These are phyloP conservation scores for Pachypsylla venusta DNA, from an alignment of 1,140 invertebrate genomes.

Conservation along the genomic window DNA sequence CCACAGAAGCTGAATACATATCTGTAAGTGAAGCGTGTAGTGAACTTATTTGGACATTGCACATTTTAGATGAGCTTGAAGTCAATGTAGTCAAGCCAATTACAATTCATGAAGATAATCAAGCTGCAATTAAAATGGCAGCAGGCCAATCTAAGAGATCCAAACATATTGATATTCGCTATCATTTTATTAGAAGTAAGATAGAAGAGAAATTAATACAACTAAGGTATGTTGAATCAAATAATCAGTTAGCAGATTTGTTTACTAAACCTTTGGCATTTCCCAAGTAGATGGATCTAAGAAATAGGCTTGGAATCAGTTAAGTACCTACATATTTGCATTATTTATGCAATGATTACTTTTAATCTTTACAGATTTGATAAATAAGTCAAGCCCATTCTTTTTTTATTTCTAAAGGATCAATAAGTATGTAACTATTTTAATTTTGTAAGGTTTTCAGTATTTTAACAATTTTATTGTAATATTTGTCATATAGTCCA, in stretches of 20 bases:
- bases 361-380: too few relatives aligned
- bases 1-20: neutral
- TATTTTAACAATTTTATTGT: too few relatives aligned
- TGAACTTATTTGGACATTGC: neutral
- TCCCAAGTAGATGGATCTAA: too few relatives aligned
- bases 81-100: neutral
- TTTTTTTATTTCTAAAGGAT: too few relatives aligned
- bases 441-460: too few relatives aligned
- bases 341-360: too few relatives aligned
- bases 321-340: too few relatives aligned
- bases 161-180: slow-evolving; percentile 11
- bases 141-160: neutral
- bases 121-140: neutral
- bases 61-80: neutral
- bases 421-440: too few relatives aligned
- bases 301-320: too few relatives aligned
- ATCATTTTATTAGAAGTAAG: neutral
- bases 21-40: neutral
- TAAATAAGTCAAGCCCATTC: too few relatives aligned
- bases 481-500: too few relatives aligned
- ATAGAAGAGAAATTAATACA: neutral
- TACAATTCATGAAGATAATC: slow-evolving; percentile 8
- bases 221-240: neutral
- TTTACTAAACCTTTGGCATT: slow-evolving; percentile 12
- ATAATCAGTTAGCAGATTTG: slow-evolving; percentile 11